These are phyloP conservation scores for Gastrophysa polygoni DNA, from an alignment of 2,888 invertebrate species.

Conservation along the genomic window DNA sequence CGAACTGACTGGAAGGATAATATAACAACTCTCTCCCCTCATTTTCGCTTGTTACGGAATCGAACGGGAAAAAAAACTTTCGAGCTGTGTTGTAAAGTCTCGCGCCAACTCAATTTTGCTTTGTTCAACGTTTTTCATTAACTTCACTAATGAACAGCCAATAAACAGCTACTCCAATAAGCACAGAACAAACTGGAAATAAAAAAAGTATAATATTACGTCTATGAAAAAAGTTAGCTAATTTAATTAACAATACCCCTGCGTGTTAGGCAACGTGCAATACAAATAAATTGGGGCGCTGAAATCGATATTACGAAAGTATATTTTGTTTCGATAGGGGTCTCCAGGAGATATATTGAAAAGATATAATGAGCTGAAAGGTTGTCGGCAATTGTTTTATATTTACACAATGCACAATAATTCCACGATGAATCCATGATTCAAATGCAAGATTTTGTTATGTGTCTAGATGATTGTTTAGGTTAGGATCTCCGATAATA, in stretches of 20 bases:
- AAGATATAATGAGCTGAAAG: too few species aligned
- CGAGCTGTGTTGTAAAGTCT: neutral
- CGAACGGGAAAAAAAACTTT: neutral
- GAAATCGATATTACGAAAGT: constrained; percentile 34
- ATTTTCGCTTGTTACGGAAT: neutral
- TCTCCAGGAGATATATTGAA: constrained; percentile 24
- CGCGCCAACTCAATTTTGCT: constrained; percentile 14
- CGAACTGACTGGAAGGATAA: neutral
- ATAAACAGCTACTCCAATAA: constrained; percentile 28
- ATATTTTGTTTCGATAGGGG: constrained; percentile 32
- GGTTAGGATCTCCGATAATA: too few species aligned
- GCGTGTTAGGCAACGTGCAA: constrained; percentile 35
- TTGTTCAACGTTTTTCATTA: constrained; percentile 28
- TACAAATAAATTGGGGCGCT: constrained; percentile 33
- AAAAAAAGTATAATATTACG: constrained; percentile 33
- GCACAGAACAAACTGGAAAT: constrained; percentile 25
- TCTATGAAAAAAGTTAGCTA: constrained; percentile 34
- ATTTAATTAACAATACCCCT: constrained; percentile 35
- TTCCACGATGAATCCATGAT: too few species aligned
- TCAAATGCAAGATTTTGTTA: too few species aligned
- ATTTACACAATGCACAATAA: too few species aligned
- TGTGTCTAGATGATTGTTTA: too few species aligned
- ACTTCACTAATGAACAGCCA: constrained; percentile 24
- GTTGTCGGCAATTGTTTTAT: too few species aligned
- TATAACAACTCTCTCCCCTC: neutral